Base-by-base conservation (phyloP, 2,797 vertebrate genomes). In the Selene dorsalis region DNA sequence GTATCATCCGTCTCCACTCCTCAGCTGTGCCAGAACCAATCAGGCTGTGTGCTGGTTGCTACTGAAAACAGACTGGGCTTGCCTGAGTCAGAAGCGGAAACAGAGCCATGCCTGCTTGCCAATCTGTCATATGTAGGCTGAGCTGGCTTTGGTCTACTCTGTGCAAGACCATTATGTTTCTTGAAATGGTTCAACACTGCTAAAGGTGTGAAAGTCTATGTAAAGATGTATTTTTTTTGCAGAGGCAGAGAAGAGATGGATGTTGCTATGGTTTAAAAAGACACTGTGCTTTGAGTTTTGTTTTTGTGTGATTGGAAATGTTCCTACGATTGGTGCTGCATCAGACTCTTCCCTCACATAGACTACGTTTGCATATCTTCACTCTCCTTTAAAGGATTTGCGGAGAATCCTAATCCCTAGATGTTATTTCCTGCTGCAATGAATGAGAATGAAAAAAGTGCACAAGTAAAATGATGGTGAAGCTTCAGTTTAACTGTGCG, bases 51-150 rank as follows among this genome's bases (percentile, higher is more conserved):
- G 61, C 82, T 77, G 75, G 77, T 77, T 64, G 73, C 74, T 39
- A 69, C 69, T 85, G 85, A 84, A 85, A 83, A 84, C 87, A 81
- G 83, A 52, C 59, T 5, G 39, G 58, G 75, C 50, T 73, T 52
- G 75, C 43, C 52, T 80, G 84, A 89, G 79, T 89, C 88, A 83
- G 77, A 77, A 69, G 45, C 66, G 63, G 80, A 87, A 86, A 73
- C 41, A 26, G 16, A 76, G 80, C 58, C 61, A 61, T 83, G 77
- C 64, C 71, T 76, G 78, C 85, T 63, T 67, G 70, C 61, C 82
- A 83, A 61, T 86, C 85, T 86, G 89, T 88, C 77, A 60, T 80
- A 80, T 83, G 89, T 81, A 78, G 91, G 86, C 85, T n/a, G 77
- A 68, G 39, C 24, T 86, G 87, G 83, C 82, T 75, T 64, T 18